phyloP scores from a whole-genome alignment of 2,797 vertebrate genomes.

The Rhodeus uyekii region DNA sequence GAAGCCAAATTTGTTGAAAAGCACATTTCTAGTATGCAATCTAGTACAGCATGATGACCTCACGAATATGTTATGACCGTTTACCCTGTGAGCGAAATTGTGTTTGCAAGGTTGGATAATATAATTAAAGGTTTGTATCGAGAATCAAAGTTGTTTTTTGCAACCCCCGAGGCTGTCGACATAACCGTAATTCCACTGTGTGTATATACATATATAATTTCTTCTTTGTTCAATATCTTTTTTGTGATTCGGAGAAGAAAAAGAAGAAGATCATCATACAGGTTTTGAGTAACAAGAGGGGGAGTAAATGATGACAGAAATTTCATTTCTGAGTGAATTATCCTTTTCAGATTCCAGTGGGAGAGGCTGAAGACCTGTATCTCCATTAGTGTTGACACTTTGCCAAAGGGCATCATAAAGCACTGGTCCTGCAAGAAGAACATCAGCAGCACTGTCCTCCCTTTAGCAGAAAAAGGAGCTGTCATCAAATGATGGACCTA shows the following conservation, averaged over 20 bases:
- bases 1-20: too few relatives aligned
- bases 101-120: too few relatives aligned
- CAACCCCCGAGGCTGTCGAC: too few relatives aligned
- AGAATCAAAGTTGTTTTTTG: too few relatives aligned
- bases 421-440: conserved; percentile 13
- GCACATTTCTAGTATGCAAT: too few relatives aligned
- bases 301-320: not conserved
- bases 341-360: conserved; percentile 33
- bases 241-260: not conserved
- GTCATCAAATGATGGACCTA: not conserved
- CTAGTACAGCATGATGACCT: too few relatives aligned
- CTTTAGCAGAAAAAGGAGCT: conserved; percentile 18
- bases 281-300: not conserved
- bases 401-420: conserved; percentile 35
- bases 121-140: too few relatives aligned
- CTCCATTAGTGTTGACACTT: conserved; percentile 32
- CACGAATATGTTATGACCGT: too few relatives aligned
- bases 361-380: conserved; percentile 9
- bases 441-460: conserved; percentile 11
- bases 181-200: too few relatives aligned
- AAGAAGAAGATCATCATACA: not conserved
- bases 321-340: not conserved
- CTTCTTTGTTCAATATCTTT: not conserved
- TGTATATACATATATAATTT: not conserved
- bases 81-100: too few relatives aligned